phyloP scores from a whole-genome alignment of 2,797 vertebrate species.

The Pseudomugil gertrudae region DNA sequence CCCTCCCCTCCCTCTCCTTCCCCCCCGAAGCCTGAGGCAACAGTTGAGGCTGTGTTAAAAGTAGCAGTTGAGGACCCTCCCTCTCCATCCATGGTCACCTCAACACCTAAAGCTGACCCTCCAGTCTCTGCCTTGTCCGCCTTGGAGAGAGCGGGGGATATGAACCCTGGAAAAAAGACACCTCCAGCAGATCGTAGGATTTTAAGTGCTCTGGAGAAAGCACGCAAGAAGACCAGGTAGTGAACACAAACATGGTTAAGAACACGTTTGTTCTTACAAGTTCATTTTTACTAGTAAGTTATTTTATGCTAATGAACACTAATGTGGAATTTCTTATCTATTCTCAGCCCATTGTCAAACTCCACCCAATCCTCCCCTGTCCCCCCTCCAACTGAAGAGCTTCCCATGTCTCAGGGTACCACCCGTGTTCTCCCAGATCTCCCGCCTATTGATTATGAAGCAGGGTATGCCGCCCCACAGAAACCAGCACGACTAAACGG shows the following conservation, averaged over 20 bases:
- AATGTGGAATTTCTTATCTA: constrained; percentile 8
- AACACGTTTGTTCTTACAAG: no score
- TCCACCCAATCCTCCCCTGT: constrained; percentile 10
- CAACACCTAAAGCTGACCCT: constrained; percentile 37
- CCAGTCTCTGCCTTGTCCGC: constrained; percentile 52
- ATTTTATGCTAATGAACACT: background rate
- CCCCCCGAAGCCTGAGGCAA: constrained; percentile 19
- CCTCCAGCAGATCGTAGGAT: constrained; percentile 67
- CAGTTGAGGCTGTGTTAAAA: constrained; percentile 5
- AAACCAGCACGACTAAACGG: constrained; percentile 54
- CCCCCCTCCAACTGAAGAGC: constrained; percentile 51
- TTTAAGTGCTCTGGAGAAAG: constrained; percentile 76
- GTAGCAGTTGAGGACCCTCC: constrained; percentile 30
- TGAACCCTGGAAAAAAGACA: constrained; percentile 50
- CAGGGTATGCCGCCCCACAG: background rate
- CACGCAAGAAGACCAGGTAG: constrained; percentile 69
- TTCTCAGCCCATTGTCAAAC: constrained; percentile 32
- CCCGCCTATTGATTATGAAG: constrained; percentile 73
- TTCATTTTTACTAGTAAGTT: background rate
- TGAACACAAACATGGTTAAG: background rate
- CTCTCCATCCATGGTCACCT: background rate
- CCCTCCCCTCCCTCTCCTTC: constrained; percentile 29
- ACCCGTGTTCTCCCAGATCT: constrained; percentile 32
- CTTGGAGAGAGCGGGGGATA: constrained; percentile 75
- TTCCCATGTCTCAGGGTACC: constrained; percentile 29